A percentile compares a stretch with the other conserved stretches of the same genome.
Evolutionary conservation across 2,888 invertebrate species (phyloP).

Genomic region (Mayetiola destructor): DNA sequence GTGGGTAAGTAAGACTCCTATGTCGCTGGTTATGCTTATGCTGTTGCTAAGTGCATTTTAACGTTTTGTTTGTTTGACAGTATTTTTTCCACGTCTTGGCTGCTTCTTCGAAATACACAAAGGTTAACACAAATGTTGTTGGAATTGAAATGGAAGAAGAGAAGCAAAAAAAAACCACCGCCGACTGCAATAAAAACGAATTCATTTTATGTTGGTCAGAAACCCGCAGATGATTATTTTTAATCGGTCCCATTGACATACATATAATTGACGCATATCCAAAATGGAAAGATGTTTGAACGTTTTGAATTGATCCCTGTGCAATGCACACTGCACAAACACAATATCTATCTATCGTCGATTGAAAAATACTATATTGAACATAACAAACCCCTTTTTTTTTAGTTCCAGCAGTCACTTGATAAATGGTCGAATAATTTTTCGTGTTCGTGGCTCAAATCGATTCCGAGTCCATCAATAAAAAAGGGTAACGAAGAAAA

Average conservation of each 20-base stretch:
- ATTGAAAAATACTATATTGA: too few relatives aligned
- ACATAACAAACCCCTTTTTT: conserved; percentile 4
- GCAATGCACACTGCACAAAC: too few relatives aligned
- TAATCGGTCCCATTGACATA: conserved; percentile 12
- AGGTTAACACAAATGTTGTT: too few relatives aligned
- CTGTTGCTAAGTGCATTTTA: conserved; percentile 3
- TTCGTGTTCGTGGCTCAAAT: not conserved
- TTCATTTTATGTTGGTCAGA: not conserved
- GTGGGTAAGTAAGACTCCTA: not conserved
- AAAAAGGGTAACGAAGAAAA: conserved; percentile 13
- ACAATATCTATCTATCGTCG: too few relatives aligned
- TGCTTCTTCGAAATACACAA: too few relatives aligned
- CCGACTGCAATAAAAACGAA: not conserved
- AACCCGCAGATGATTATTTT: conserved; percentile 10
- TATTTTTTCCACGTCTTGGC: not conserved
- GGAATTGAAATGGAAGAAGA: not conserved
- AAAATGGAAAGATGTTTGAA: conserved; percentile 4
- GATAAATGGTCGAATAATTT: conserved; percentile 11
- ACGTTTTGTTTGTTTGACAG: conserved; percentile 1
- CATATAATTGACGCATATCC: conserved; percentile 7
- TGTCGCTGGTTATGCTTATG: not conserved
- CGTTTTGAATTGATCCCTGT: conserved; percentile 1
- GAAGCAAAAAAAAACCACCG: not conserved
- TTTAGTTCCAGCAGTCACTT: not conserved
- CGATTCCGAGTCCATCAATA: not conserved